phyloP scores from a whole-genome alignment of 2,888 invertebrate genomes.

The Nomada lathburiana region DNA sequence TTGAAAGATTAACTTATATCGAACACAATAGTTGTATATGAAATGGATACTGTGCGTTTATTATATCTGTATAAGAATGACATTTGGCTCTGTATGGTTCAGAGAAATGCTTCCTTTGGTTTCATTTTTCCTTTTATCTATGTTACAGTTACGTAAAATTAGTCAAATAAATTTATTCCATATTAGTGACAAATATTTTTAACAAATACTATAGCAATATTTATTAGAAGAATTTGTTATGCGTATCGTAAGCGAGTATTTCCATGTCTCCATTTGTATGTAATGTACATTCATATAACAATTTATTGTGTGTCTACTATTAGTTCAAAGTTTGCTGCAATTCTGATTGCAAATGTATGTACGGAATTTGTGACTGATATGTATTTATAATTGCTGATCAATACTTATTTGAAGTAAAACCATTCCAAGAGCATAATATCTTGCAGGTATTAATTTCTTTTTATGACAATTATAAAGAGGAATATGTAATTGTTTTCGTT shows the following conservation, averaged over 20 bases:
- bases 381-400: conserved; percentile 1
- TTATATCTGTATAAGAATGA: conserved; percentile 14
- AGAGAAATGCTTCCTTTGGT: conserved; percentile 18
- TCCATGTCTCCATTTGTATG: conserved; percentile 42
- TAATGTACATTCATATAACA: conserved; percentile 43
- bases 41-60: conserved; percentile 3
- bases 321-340: conserved; percentile 22
- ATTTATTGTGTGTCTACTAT: conserved; percentile 28
- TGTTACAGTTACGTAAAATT: background rate
- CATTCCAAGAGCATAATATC: conserved; percentile 41
- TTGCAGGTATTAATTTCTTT: conserved; percentile 30
- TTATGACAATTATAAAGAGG: conserved; percentile 22
- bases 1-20: conserved; percentile 8
- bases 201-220: conserved; percentile 12
- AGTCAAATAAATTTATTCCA: conserved; percentile 12
- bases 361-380: conserved; percentile 28
- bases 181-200: conserved; percentile 15
- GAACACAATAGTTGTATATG: conserved; percentile 12
- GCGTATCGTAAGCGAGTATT: conserved; percentile 42
- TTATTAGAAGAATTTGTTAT: conserved; percentile 27
- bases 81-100: conserved; percentile 18
- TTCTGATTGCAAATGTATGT: conserved; percentile 45
- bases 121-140: conserved; percentile 18
- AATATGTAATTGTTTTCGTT: conserved; percentile 4
- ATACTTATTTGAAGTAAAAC: conserved; percentile 18